Base-by-base conservation (phyloP, 2,888 invertebrate genomes). In the Bursaphelenchus okinawaensis region DNA sequence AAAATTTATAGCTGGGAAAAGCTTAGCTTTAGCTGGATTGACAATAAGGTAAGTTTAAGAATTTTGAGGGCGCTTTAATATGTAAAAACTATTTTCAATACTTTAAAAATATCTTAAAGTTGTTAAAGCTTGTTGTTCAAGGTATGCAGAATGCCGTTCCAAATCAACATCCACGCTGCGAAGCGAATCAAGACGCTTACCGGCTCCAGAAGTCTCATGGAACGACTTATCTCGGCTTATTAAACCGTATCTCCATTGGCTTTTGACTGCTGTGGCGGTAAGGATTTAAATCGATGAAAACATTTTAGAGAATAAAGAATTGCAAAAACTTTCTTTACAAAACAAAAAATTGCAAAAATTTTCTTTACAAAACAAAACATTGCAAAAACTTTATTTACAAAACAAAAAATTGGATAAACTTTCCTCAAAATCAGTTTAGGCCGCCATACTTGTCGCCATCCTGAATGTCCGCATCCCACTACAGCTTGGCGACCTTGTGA, bases 381-480 rank as follows among this genome's bases (percentile, higher is more conserved):
- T n/a, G n/a, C n/a, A n/a, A n/a, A n/a, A n/a, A n/a, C n/a, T n/a
- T n/a, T n/a, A n/a, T n/a, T n/a, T n/a, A n/a, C n/a, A n/a, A n/a
- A n/a, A n/a, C n/a, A n/a, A n/a, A n/a, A n/a, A n/a, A n/a, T n/a
- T n/a, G 7, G 20, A 9, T 56, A 0, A 52, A 9, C 24, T 31
- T 8, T n/a, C 20, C 27, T 29, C n/a, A 40, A 20, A 62, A n/a
- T n/a, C n/a, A n/a, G n/a, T 76, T 50, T 55, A 80, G 80, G 73
- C 76, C 24, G 80, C 80, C 4, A 65, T 77, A 40, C 59, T 75
- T 24, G 76, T 76, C 4, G 80, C 80, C 24, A 62, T 73, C 22
- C 68, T 80, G 24, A 80, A 81, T 55, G 76, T 81, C 27, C 74
- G 73, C 61, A 67, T 80, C 23, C 80, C 80, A 3, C 66, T 80